These are phyloP conservation scores for Chanos chanos DNA, from an alignment of 2,797 vertebrate genomes.

Conservation along the genomic window DNA sequence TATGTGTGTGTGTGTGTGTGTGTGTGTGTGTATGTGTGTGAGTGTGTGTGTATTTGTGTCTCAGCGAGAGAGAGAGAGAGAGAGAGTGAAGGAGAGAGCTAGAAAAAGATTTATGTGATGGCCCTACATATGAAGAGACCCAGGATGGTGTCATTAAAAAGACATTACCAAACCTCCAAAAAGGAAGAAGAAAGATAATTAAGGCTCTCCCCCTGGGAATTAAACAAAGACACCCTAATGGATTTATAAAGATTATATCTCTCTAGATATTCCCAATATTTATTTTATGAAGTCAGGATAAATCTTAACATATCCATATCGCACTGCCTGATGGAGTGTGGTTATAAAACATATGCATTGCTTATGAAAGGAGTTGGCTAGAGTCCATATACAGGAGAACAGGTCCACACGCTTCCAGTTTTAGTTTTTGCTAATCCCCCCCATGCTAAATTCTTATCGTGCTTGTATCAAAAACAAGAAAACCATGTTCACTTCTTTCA, in stretches of 20 bases:
- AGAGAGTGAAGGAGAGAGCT: not conserved
- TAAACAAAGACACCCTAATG: conserved; percentile 51
- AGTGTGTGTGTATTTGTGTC: not conserved
- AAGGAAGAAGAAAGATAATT: conserved; percentile 35
- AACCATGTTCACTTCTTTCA: not conserved
- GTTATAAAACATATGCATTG: not conserved
- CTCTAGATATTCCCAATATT: conserved; percentile 49
- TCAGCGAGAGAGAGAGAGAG: not conserved
- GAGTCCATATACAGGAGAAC: not conserved
- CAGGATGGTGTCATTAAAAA: conserved; percentile 51
- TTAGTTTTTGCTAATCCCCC: conserved; percentile 1
- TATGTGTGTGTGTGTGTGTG: not conserved
- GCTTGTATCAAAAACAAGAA: not conserved
- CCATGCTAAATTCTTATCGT: conserved; percentile 9
- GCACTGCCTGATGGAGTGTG: conserved; percentile 27
- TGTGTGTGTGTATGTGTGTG: not conserved
- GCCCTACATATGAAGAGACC: conserved; percentile 19
- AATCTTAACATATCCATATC: conserved; percentile 45
- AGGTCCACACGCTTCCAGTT: not conserved
- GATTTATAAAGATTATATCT: conserved; percentile 56
- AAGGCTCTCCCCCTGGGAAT: conserved; percentile 44
- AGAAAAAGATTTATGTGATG: conserved; percentile 29
- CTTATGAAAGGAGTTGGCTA: conserved; percentile 6
- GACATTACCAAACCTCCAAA: conserved; percentile 47
- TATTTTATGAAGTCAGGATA: conserved; percentile 52